Evolutionary conservation across 2,113 vertebrate species (phyloP), one percentile per base, ranked within the genome.

Genomic region (Elanus axillaris): DNA sequence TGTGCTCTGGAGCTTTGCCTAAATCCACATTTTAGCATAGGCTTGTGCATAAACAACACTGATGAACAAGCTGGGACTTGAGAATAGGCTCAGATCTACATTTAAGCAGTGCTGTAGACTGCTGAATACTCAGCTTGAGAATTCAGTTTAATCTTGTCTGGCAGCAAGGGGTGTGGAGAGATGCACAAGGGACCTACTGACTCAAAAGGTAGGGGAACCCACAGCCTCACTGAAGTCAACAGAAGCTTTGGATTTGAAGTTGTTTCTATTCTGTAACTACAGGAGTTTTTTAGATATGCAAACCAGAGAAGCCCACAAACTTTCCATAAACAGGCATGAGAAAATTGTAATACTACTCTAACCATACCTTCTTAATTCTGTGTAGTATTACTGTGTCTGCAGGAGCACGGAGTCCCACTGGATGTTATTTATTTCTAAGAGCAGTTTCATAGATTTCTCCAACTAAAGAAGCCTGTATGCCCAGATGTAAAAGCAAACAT

Each of bases 1-100:
- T 29, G 71, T 73, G 75, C 78, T 96, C 88, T 94, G 95, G 90
- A 94, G 72, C 92, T 96, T 32, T 89, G 94, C 96, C 95, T 91
- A 91, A 95, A 95, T 78, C 93, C 89, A 95, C 88, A 55, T 76
- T 88, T 69, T 29, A 87, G 76, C 68, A 55, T 15, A 77, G 78
- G 64, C 50, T 84, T 74, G 89, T 74, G 86, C 96, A 96, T 84
- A 91, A 97, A 81, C 94, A 95, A 58, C 50, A 19, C 55, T 25
- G 67, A 45, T 34, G 86, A 71, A 91, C 96, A 96, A 94, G 96
- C 56, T 71, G 43, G 52, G 76, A 67, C 96, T 74, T 59, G 96
- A 91, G 72, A 69, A 83, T 34, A 53, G 79, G 72, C 83, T 86
- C 60, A 62, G 79, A 88, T 67, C 68, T 80, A 47, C 47, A 5